A percentile compares a stretch with the other conserved stretches of the same genome.
Conservation (phyloP, 2,888 invertebrate species). For the Hydraecia micacea region DNA sequence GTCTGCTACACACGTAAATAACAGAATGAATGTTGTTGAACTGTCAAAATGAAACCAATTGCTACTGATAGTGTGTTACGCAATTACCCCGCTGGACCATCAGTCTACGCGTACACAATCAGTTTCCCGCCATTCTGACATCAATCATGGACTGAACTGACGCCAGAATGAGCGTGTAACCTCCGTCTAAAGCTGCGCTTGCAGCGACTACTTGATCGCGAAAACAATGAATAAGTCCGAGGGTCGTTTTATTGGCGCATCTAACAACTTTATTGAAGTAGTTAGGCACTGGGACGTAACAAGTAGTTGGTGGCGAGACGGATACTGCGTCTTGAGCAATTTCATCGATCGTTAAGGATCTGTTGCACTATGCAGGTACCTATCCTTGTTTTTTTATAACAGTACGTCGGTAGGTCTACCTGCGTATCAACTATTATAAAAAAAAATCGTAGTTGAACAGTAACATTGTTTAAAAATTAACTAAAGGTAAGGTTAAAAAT, state of each 20-base stretch:
- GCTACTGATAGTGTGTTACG: too few species aligned
- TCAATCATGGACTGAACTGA: too few species aligned
- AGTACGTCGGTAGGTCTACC: background rate
- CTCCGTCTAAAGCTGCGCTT: background rate
- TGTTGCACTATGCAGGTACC: background rate
- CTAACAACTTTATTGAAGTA: background rate
- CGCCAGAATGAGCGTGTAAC: too few species aligned
- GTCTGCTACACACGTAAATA: too few species aligned
- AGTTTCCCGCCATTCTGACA: too few species aligned
- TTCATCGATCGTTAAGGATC: background rate
- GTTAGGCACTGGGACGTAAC: background rate
- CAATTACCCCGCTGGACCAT: too few species aligned
- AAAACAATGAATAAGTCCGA: background rate
- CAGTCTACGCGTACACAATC: too few species aligned
- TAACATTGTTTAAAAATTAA: background rate
- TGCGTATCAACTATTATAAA: background rate
- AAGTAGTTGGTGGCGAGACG: background rate
- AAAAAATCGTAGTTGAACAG: background rate
- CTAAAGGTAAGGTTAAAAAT: background rate
- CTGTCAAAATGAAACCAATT: too few species aligned
- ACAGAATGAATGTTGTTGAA: too few species aligned
- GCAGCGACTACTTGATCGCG: background rate
- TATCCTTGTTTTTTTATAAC: background rate
- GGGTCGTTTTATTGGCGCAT: conserved; percentile 3
- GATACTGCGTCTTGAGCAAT: background rate